These are phyloP conservation scores for Schizotus pectinicornis DNA, from an alignment of 2,888 invertebrate species.

Conservation along the genomic window DNA sequence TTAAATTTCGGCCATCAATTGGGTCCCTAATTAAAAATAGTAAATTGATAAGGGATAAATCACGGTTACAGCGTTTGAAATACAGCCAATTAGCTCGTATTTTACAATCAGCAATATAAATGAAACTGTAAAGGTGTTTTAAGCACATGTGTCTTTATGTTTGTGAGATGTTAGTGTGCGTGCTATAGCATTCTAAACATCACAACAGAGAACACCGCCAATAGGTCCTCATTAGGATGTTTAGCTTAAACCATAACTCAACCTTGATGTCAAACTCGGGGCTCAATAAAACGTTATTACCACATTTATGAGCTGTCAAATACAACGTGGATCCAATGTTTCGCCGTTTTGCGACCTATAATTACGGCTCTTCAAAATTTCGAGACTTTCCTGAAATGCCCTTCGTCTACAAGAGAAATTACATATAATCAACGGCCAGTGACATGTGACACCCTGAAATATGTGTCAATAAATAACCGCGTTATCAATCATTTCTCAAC, in stretches of 20 bases:
- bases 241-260: constrained; percentile 50
- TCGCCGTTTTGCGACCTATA: constrained; percentile 45
- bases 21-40: constrained; percentile 22
- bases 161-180: constrained; percentile 28
- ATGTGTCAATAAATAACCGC: constrained; percentile 32
- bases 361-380: constrained; percentile 46
- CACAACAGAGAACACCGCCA: constrained; percentile 42
- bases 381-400: constrained; percentile 31
- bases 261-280: constrained; percentile 48
- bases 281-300: constrained; percentile 50
- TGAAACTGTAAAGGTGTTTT: constrained; percentile 39
- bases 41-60: constrained; percentile 27
- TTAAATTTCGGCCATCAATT: constrained; percentile 14
- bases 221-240: constrained; percentile 52
- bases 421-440: constrained; percentile 30
- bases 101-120: constrained; percentile 32
- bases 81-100: constrained; percentile 29
- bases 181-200: constrained; percentile 39
- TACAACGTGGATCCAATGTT: constrained; percentile 31
- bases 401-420: constrained; percentile 33
- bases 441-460: constrained; percentile 31
- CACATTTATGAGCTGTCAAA: constrained; percentile 51
- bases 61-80: constrained; percentile 14
- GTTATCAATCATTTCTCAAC: constrained; percentile 27
- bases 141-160: constrained; percentile 32